Evolutionary conservation across 92 coral and sea anemone genomes (phyloP).

Genomic region (Zoanthus sansibaricus): DNA sequence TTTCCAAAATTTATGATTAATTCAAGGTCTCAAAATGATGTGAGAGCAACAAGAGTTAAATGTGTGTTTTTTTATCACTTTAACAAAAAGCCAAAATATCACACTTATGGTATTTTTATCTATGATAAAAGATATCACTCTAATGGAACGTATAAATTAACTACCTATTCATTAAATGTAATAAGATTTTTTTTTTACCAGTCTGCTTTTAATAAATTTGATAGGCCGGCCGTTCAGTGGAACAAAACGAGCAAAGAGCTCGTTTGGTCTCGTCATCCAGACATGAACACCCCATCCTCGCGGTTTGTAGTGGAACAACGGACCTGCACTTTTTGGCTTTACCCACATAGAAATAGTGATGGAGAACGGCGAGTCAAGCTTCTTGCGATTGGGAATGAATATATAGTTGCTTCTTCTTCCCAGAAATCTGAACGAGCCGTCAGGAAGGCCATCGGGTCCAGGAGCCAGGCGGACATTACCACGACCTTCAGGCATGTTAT

Average conservation of each 20-base stretch:
- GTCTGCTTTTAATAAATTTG: slow-evolving; percentile 27
- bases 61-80: too few relatives aligned
- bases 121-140: too few relatives aligned
- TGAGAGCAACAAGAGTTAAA: too few relatives aligned
- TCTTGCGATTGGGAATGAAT: slow-evolving; percentile 63
- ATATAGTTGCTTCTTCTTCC: slow-evolving; percentile 69
- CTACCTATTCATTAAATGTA: background rate
- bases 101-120: too few relatives aligned
- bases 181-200: background rate
- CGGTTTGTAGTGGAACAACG: slow-evolving; percentile 74
- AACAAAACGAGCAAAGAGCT: slow-evolving; percentile 67
- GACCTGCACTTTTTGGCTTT: slow-evolving; percentile 73
- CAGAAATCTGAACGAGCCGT: slow-evolving; percentile 68
- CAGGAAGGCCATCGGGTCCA: slow-evolving; percentile 81
- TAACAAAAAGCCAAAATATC: too few relatives aligned
- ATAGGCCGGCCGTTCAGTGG: slow-evolving; percentile 48
- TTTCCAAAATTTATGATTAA: too few relatives aligned
- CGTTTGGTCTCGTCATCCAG: slow-evolving; percentile 65
- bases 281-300: slow-evolving; percentile 78
- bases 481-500: slow-evolving; percentile 70
- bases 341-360: slow-evolving; percentile 83
- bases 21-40: too few relatives aligned
- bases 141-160: too few relatives aligned
- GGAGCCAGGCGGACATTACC: slow-evolving; percentile 57
- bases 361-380: slow-evolving; percentile 68